phyloP scores from a whole-genome alignment of 1,140 invertebrate genomes.

The Drosophila bifasciata region DNA sequence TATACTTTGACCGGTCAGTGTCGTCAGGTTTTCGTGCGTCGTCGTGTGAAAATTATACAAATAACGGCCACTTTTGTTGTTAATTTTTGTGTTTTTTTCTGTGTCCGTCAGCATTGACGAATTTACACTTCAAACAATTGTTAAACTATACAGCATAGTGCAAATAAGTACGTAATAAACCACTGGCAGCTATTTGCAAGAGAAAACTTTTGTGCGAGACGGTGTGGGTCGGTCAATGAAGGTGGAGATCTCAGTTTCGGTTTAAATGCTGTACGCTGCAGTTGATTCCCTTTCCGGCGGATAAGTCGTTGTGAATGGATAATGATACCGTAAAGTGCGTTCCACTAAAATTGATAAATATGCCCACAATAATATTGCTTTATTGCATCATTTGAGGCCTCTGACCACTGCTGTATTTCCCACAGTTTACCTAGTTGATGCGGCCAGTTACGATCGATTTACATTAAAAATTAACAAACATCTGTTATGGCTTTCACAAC shows the following conservation, averaged over 20 bases:
- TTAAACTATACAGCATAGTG: constrained; percentile 71
- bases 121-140: constrained; percentile 80
- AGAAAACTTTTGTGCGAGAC: constrained; percentile 47
- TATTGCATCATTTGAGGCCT: too few species aligned
- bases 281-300: constrained; percentile 23
- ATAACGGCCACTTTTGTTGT: constrained; percentile 51
- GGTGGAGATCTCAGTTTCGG: constrained; percentile 53
- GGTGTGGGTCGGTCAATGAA: constrained; percentile 30
- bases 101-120: constrained; percentile 54
- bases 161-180: constrained; percentile 77
- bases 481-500: constrained; percentile 46
- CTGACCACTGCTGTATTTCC: too few species aligned
- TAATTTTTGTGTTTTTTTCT: constrained; percentile 27
- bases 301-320: constrained; percentile 11
- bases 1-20: constrained; percentile 42
- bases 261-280: constrained; percentile 61
- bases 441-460: constrained; percentile 11
- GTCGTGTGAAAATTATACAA: constrained; percentile 74
- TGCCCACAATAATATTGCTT: too few species aligned
- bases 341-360: constrained; percentile 1
- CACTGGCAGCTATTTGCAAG: constrained; percentile 64
- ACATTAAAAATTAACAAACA: constrained; percentile 65
- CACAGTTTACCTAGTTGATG: too few species aligned
- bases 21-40: constrained; percentile 45
- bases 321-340: neutral